Base-by-base conservation (phyloP, 2,797 vertebrate genomes). In the Naso thynnoides region DNA sequence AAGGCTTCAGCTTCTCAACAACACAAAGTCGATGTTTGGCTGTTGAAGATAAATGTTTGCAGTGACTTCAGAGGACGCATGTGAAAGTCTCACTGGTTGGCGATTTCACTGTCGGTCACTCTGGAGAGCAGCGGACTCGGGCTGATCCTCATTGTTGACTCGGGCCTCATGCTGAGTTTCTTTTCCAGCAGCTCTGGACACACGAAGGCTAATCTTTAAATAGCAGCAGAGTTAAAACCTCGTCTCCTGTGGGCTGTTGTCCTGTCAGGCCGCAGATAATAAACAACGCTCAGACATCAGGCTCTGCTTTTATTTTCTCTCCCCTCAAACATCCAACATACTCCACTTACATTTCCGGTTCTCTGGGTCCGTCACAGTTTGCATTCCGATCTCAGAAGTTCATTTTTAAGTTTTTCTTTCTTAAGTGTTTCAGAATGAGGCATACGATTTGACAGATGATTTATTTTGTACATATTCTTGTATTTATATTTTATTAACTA, bases 141-240 rank as follows among this genome's bases (percentile, higher is more conserved):
- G 16, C 52, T 49, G 70, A 73, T 64, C 70, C 59, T 64, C 52
- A 63, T 31, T 73, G 68, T 61, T 11, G 24, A 49, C 44, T 21
- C 1, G 23, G 29, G 54, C 23, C 16, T 19, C 53, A 38, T 3
- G 11, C 27, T 5, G 63, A 44, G 39, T 33, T 6, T 70, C 45
- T 36, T n/a, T n/a, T 52, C 7, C 21, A 29, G 49, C 69, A 14
- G 66, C 44, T 69, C 18, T 14, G 14, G 48, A 54, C 59, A 42
- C 54, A 21, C 6, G 23, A 42, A 73, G 61, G 54, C 58, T 73
- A 52, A 73, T 73, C 54, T 63, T 10, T 1, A 49, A 18, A 33
- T 39, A 53, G 31, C 48, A 27, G 48, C 61, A 15, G 47, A 5
- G 59, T 49, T 63, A 64, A 73, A 73, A 5, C 29, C 53, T 45